These are phyloP conservation scores for Drosophila atripex DNA, from an alignment of 2,888 invertebrate genomes.

Conservation along the genomic window DNA sequence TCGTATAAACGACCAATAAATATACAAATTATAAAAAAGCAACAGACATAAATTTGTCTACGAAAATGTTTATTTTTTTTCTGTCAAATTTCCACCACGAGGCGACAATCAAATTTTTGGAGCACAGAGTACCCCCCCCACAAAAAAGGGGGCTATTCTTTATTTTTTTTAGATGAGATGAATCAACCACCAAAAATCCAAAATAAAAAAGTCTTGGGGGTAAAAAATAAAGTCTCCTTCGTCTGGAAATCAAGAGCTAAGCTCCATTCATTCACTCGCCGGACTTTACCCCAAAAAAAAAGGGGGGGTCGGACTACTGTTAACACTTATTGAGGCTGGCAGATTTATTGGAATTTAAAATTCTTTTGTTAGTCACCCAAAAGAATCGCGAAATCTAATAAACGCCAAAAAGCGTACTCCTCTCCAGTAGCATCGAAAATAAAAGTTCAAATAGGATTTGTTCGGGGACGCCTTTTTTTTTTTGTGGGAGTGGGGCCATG, in stretches of 20 bases:
- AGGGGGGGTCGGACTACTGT: not conserved
- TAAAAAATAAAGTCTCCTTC: constrained; percentile 21
- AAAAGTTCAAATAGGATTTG: constrained; percentile 46
- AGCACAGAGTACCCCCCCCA: constrained; percentile 7
- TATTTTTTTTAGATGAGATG: constrained; percentile 14
- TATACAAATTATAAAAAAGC: constrained; percentile 51
- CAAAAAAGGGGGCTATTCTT: constrained; percentile 2
- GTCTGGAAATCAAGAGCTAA: constrained; percentile 43
- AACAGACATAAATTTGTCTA: constrained; percentile 71
- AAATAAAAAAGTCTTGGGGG: constrained; percentile 2
- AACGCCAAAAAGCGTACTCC: constrained; percentile 52
- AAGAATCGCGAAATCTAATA: constrained; percentile 65
- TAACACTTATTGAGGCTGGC: constrained; percentile 70
- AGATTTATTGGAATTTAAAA: constrained; percentile 77
- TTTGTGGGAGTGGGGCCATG: not conserved
- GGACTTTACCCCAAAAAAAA: constrained; percentile 9
- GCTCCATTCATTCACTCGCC: constrained; percentile 39
- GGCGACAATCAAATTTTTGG: constrained; percentile 70
- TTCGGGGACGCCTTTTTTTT: constrained; percentile 14
- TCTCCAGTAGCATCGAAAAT: constrained; percentile 3
- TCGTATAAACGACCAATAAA: constrained; percentile 7
- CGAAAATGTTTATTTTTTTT: constrained; percentile 57
- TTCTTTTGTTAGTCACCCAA: constrained; percentile 62
- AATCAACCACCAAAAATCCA: constrained; percentile 39
- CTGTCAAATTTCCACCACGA: constrained; percentile 61